Evolutionary conservation across 2,888 invertebrate genomes (phyloP), one percentile per base, ranked within the genome.

Genomic region (Microctonus hyperodae): DNA sequence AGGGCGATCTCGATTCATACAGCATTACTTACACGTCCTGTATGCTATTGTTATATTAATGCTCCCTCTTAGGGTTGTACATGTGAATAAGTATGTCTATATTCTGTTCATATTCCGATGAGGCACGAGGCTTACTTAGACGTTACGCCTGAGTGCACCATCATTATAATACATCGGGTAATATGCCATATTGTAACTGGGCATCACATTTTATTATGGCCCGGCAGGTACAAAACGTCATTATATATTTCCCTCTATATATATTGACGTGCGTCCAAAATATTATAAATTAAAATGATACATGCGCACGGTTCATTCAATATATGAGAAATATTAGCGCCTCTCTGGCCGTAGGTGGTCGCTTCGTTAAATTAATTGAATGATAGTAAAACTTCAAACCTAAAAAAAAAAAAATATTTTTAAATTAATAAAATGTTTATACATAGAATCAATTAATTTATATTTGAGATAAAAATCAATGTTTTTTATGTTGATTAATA

Each of bases 321-420:
- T 65, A 50, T 37, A 48, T 35, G n/a, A 59, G 11, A 59, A 51
- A 59, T 37, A 11, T n/a, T n/a, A n/a, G n/a, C n/a, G n/a, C n/a
- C n/a, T n/a, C n/a, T n/a, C n/a, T n/a, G n/a, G n/a, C n/a, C n/a
- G n/a, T n/a, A n/a, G n/a, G n/a, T n/a, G n/a, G n/a, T n/a, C n/a
- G n/a, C n/a, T n/a, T n/a, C n/a, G n/a, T n/a, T n/a, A n/a, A n/a
- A n/a, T n/a, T n/a, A n/a, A n/a, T n/a, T n/a, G n/a, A n/a, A n/a
- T n/a, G n/a, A n/a, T n/a, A n/a, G n/a, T n/a, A n/a, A n/a, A n/a
- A n/a, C n/a, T n/a, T n/a, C n/a, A n/a, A n/a, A n/a, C n/a, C n/a
- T n/a, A n/a, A n/a, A n/a, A n/a, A n/a, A n/a, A n/a, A n/a, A n/a
- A n/a, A n/a, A n/a, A n/a, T n/a, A n/a, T n/a, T n/a, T n/a, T n/a